phyloP scores from a whole-genome alignment of 1,140 invertebrate genomes.

The Pseudoatta argentina region DNA sequence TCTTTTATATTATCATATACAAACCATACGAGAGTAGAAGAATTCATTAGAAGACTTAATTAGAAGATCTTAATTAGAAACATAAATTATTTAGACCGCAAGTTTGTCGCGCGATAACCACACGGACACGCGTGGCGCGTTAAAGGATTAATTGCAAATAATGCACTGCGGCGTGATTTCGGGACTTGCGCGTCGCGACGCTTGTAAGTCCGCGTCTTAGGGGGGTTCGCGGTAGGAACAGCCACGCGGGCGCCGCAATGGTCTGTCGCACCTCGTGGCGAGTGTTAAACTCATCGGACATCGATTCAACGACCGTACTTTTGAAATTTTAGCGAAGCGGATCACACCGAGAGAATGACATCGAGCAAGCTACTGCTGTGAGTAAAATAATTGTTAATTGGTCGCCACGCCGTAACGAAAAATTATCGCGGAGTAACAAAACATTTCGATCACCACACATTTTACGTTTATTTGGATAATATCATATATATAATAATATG shows the following conservation, averaged over 20 bases:
- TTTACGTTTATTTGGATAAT: background rate
- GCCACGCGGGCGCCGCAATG: constrained; percentile 80
- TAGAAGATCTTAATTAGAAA: background rate
- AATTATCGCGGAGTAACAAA: background rate
- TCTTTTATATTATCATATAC: too few species aligned
- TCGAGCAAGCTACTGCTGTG: constrained; percentile 12
- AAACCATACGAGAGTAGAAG: background rate
- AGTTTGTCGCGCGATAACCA: background rate
- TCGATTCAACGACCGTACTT: background rate
- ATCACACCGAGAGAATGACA: constrained; percentile 15
- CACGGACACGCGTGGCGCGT: background rate
- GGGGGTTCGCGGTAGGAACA: constrained; percentile 75
- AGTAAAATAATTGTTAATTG: constrained; percentile 20
- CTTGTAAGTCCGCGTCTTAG: constrained; percentile 57
- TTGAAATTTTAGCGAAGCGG: background rate
- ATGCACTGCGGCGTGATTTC: constrained; percentile 66
- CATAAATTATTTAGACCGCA: constrained; percentile 15
- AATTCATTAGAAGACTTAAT: background rate
- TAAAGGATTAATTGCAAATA: constrained; percentile 43
- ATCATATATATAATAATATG: background rate
- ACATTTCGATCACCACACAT: background rate
- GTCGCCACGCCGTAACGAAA: background rate
- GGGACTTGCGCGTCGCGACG: constrained; percentile 76
- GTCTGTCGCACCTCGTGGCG: constrained; percentile 77
- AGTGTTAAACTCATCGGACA: constrained; percentile 74